phyloP scores from a whole-genome alignment of 2,113 vertebrate species.

The Suricata suricatta region DNA sequence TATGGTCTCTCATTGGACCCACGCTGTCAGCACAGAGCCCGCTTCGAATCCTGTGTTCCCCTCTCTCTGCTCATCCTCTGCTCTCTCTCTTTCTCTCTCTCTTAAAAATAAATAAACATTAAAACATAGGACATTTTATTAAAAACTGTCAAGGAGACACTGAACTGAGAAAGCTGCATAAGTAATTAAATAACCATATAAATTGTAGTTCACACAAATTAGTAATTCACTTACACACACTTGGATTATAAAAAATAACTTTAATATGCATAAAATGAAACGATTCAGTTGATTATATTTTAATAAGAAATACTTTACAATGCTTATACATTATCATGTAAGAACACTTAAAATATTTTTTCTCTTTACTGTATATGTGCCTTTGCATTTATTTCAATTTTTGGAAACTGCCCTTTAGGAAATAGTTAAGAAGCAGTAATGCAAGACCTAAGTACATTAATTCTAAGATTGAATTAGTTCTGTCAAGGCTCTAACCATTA shows the following conservation, averaged over 20 bases:
- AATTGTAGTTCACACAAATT: neutral
- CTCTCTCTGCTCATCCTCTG: too few species aligned
- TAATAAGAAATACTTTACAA: slow-evolving; percentile 17
- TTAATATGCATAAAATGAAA: neutral
- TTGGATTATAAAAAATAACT: neutral
- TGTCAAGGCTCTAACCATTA: neutral
- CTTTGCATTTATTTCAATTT: neutral
- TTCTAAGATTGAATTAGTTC: slow-evolving; percentile 11
- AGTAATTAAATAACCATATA: neutral
- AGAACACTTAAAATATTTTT: neutral
- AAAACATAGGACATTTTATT: neutral
- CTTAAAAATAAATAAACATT: too few species aligned
- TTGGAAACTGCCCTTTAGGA: neutral
- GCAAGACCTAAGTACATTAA: neutral
- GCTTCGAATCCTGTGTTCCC: too few species aligned
- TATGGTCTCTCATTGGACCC: too few species aligned
- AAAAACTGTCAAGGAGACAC: neutral
- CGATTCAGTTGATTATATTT: neutral
- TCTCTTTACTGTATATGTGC: neutral
- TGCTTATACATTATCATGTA: neutral
- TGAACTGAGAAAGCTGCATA: neutral
- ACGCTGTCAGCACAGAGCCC: too few species aligned
- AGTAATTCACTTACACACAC: neutral
- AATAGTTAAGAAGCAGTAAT: neutral
- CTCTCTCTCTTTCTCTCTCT: too few species aligned